Evolutionary conservation across 2,888 invertebrate genomes (phyloP).

Genomic region (Thyatira batis): DNA sequence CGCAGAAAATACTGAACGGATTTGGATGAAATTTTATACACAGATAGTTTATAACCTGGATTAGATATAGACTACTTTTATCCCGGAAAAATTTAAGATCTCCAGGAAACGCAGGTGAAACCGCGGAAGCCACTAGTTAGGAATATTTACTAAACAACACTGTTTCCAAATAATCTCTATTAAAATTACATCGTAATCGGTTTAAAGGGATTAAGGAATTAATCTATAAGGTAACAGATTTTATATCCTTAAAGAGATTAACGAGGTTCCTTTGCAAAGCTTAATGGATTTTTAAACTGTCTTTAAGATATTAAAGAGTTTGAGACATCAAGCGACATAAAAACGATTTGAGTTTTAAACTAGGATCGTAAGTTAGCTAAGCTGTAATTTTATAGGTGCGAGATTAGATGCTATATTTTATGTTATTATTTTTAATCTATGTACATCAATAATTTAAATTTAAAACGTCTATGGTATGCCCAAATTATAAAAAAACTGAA

Average conservation of each 20-base stretch:
- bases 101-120: too few species aligned
- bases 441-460: too few species aligned
- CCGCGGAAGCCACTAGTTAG: too few species aligned
- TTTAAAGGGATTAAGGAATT: slow-evolving; percentile 54
- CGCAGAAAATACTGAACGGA: too few species aligned
- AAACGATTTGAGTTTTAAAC: slow-evolving; percentile 15
- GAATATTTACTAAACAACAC: too few species aligned
- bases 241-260: slow-evolving; percentile 41
- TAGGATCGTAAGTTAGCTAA: background rate
- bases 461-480: background rate
- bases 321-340: slow-evolving; percentile 13
- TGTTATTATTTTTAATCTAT: background rate
- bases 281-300: slow-evolving; percentile 39
- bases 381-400: background rate
- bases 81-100: too few species aligned
- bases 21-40: too few species aligned
- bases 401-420: background rate
- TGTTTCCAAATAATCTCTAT: slow-evolving; percentile 28
- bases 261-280: slow-evolving; percentile 36
- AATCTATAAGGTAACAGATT: slow-evolving; percentile 54
- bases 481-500: background rate
- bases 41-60: too few species aligned
- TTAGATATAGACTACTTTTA: too few species aligned
- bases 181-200: slow-evolving; percentile 46
- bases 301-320: slow-evolving; percentile 25